Evolutionary conservation across 2,797 vertebrate genomes (phyloP).

Genomic region (Carcharodon carcharias): DNA sequence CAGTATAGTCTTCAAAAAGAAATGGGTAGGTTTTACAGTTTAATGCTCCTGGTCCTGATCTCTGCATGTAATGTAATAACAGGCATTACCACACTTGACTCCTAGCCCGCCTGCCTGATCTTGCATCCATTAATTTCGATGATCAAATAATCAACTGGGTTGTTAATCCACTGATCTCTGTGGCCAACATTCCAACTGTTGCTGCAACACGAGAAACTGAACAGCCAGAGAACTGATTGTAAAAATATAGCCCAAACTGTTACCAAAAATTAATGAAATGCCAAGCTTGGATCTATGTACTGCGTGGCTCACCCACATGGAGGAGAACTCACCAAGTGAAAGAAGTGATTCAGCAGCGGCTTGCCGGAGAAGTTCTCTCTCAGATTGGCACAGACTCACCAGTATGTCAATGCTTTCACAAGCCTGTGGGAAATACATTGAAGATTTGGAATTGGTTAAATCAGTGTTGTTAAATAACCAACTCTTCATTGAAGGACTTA

Average conservation of each 20-base stretch:
- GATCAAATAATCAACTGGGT: not conserved
- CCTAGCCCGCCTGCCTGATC: not conserved
- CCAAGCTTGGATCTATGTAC: not conserved
- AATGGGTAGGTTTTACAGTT: not conserved
- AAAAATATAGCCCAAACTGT: not conserved
- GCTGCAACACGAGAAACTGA: not conserved
- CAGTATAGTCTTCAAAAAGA: not conserved
- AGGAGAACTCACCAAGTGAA: slow-evolving; percentile 73
- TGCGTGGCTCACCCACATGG: not conserved
- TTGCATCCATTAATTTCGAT: not conserved
- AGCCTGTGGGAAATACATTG: slow-evolving; percentile 58
- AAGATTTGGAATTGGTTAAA: not conserved
- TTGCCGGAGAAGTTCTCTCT: slow-evolving; percentile 80
- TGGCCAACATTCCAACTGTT: not conserved
- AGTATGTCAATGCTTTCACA: slow-evolving; percentile 83
- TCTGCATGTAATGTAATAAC: not conserved
- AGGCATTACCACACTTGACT: not conserved
- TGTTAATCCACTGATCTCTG: not conserved
- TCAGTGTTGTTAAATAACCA: not conserved
- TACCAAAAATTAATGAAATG: not conserved
- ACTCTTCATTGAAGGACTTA: not conserved
- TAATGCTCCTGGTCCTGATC: not conserved
- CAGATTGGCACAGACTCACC: slow-evolving; percentile 77
- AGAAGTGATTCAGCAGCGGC: slow-evolving; percentile 86
- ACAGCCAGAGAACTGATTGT: not conserved